Base-by-base conservation (phyloP, 2,113 vertebrate genomes). In the Syngnathus typhle region DNA sequence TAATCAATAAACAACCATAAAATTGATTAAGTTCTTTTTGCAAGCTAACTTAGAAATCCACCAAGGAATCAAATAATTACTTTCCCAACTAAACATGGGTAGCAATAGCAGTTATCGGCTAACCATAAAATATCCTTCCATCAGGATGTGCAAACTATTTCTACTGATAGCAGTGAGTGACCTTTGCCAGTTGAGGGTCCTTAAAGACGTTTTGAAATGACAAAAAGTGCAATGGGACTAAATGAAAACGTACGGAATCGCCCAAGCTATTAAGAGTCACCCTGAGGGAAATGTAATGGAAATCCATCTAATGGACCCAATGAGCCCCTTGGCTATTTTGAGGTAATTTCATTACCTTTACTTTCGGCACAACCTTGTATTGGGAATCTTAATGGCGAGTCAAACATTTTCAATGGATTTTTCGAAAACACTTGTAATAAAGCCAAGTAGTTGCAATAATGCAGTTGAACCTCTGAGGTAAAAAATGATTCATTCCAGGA, bases 221-320 rank as follows among this genome's bases (percentile, higher is more conserved):
- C 54, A 32, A 37, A 60, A 60, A 60, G 2, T 46, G 7, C 7
- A 60, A 47, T 15, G 39, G 16, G 4, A 6, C 21, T 13, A 41
- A 15, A 64, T 58, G 69, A 56, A 37, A 58, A 46, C 59, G 0
- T 23, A 37, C 10, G 32, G 55, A 18, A 68, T 49, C 32, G 21
- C 21, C 61, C 12, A 46, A 46, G 39, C 21, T 63, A 43, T 46
- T 64, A 32, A 8, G 47, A 64, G 43, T 64, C 21, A 27, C 43
- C 41, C 61, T 64, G 43, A 64, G 41, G 61, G 43, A 47, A 64
- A 64, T 47, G 37, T 61, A 43, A 63, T 21, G 38, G 43, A 32
- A 47, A 64, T 64, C 62, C 23, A 64, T 64, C 59, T 61, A 61
- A 41, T 61, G 59, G 59, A 61, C 19, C 59, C 59, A 41, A 61